These are phyloP conservation scores for Brassicogethes aeneus DNA, from an alignment of 2,888 invertebrate genomes.

Conservation along the genomic window DNA sequence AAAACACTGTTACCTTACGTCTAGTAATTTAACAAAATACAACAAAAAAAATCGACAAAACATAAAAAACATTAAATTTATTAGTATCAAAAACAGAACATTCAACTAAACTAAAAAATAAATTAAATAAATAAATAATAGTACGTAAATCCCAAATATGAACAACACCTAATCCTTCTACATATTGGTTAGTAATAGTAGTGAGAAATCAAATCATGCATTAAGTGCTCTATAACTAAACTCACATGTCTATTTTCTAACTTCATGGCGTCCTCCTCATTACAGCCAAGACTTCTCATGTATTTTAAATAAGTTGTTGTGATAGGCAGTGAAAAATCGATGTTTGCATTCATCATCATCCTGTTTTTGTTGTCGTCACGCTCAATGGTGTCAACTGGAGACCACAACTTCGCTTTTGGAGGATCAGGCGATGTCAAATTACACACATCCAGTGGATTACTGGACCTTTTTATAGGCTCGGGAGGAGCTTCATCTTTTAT, in stretches of 20 bases:
- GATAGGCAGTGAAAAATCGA: conserved; percentile 80
- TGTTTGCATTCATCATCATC: conserved; percentile 40
- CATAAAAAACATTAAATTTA: no score
- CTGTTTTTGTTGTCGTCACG: conserved; percentile 36
- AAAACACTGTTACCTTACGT: no score
- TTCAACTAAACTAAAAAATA: no score
- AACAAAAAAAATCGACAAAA: background rate
- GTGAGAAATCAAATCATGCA: conserved; percentile 35
- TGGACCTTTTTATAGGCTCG: conserved; percentile 40
- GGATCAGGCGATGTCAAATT: conserved; percentile 55
- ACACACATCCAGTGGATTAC: conserved; percentile 54
- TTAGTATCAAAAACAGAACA: no score
- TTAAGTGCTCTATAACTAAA: conserved; percentile 36
- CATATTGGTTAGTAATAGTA: conserved; percentile 35
- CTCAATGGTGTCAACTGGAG: conserved; percentile 43
- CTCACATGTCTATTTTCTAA: conserved; percentile 52
- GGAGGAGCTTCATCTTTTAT: conserved; percentile 25
- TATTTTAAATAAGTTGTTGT: conserved; percentile 84
- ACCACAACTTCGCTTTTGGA: conserved; percentile 45
- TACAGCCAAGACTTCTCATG: conserved; percentile 63
- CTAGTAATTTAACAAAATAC: no score
- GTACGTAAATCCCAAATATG: background rate
- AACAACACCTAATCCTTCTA: no score
- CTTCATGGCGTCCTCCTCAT: conserved; percentile 52
- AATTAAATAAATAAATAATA: background rate